phyloP scores from a whole-genome alignment of 2,888 invertebrate genomes.

The Gymnosoma rotundatum region DNA sequence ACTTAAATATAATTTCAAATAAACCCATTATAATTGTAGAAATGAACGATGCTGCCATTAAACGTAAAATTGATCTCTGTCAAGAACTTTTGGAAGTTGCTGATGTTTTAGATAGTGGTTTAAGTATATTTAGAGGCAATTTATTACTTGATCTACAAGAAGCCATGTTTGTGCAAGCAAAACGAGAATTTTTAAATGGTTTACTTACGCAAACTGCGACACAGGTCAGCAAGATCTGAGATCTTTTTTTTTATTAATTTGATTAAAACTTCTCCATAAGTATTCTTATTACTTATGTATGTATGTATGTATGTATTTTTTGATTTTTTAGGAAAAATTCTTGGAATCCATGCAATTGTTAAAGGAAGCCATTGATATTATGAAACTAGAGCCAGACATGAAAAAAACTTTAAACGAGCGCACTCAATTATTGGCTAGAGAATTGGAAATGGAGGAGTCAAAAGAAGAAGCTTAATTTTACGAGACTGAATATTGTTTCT shows the following conservation, averaged over 20 bases:
- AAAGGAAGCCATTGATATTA: conserved; percentile 85
- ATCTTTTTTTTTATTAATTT: background rate
- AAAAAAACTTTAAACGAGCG: conserved; percentile 83
- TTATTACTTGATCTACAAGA: conserved; percentile 87
- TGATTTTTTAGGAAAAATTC: conserved; percentile 83
- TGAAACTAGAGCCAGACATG: conserved; percentile 85
- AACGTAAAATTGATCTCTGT: conserved; percentile 86
- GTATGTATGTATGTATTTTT: too few species aligned
- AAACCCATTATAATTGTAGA: conserved; percentile 80
- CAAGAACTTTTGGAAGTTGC: conserved; percentile 86
- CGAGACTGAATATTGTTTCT: conserved; percentile 3
- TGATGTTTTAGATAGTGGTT: conserved; percentile 86
- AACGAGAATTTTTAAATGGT: conserved; percentile 83
- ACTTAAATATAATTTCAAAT: background rate
- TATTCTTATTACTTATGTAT: conserved; percentile 23
- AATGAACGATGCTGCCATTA: conserved; percentile 83
- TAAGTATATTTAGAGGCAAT: conserved; percentile 85
- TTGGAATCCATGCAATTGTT: conserved; percentile 84
- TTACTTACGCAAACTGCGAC: conserved; percentile 84
- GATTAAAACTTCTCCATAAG: conserved; percentile 71
- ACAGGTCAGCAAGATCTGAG: conserved; percentile 81
- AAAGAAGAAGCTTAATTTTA: background rate
- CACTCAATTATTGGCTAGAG: conserved; percentile 82
- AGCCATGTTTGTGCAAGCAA: conserved; percentile 85
- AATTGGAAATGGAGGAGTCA: conserved; percentile 75